A percentile compares a stretch with the other conserved stretches of the same genome.
These are phyloP conservation scores for Nomada fucata DNA, from an alignment of 2,888 invertebrate species.

Conservation along the genomic window DNA sequence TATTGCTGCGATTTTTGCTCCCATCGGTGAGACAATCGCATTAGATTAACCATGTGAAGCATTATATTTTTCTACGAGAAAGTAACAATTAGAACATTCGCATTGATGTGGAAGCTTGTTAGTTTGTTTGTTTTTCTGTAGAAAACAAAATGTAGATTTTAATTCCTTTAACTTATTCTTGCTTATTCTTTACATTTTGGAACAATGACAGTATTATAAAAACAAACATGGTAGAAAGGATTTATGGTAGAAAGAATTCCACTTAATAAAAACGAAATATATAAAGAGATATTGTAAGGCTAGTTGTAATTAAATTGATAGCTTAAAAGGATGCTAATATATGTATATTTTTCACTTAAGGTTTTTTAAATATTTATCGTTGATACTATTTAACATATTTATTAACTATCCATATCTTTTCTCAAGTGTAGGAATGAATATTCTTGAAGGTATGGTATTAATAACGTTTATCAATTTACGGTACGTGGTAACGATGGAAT, in stretches of 20 bases:
- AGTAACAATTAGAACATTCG: background rate
- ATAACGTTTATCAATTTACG: background rate
- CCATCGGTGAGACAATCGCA: background rate
- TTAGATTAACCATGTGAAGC: slow-evolving; percentile 17
- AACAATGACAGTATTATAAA: slow-evolving; percentile 48
- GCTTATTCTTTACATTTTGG: background rate
- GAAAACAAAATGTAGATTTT: background rate
- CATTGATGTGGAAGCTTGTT: background rate
- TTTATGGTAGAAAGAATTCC: slow-evolving; percentile 17
- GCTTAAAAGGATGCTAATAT: slow-evolving; percentile 6
- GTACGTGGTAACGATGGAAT: background rate
- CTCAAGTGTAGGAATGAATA: slow-evolving; percentile 10
- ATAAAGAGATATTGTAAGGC: slow-evolving; percentile 5
- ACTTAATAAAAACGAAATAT: background rate
- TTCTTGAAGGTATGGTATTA: background rate
- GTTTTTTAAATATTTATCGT: slow-evolving; percentile 10
- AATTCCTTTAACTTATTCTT: background rate
- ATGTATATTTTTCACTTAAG: slow-evolving; percentile 5
- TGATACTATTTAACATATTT: background rate
- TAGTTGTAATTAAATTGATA: background rate
- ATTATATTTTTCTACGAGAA: slow-evolving; percentile 10
- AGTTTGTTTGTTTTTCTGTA: background rate
- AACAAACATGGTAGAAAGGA: slow-evolving; percentile 10
- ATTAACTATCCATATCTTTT: background rate
- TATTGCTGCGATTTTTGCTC: background rate